Evolutionary conservation across 2,797 vertebrate genomes (phyloP), one percentile per base, ranked within the genome.

Genomic region (Thamnophis elegans): DNA sequence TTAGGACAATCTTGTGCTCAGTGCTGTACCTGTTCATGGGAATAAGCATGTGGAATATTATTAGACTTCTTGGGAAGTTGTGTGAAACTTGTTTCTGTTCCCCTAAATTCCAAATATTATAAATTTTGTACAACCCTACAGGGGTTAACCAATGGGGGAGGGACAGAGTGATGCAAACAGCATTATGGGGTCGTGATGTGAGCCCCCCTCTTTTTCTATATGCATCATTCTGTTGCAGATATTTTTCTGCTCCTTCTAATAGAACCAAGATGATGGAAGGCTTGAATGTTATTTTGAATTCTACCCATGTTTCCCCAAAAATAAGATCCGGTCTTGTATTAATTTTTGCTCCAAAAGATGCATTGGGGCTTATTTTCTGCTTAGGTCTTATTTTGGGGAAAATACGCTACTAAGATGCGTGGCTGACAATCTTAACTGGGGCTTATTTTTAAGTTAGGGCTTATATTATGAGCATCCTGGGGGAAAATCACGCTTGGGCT

Each of bases 1-100:
- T 78, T 20, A 78, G 65, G 9, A 8, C 9, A 22, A 11, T 18
- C 36, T 42, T 42, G 8, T 65, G 16, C 5, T 22, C 0, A 4
- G 26, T 0, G 0, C 7, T 4, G 0, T 25, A 90, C 8, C 42
- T 11, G 12, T 60, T 73, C 73, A 73, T 20, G 9, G 26, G 58
- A 54, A 25, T 58, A 59, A 65, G 20, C 14, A 9, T 36, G 11
- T 36, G 42, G 10, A 22, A 20, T 13, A 25, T 86, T 20, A 59
- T 36, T 68, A 22, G 32, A 9, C 9, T 6, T 16, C 65, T 56
- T 0, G 73, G 89, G 10, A 25, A 56, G 73, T 20, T 56, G 9
- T 26, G 16, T 5, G n/a, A 68, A 90, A 5, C 14, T 8, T 4
- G 7, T 13, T 14, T 14, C 22, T 13, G 28, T 73, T 78, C 86